phyloP scores from a whole-genome alignment of 2,888 invertebrate genomes.

The Odontocolon sp. region DNA sequence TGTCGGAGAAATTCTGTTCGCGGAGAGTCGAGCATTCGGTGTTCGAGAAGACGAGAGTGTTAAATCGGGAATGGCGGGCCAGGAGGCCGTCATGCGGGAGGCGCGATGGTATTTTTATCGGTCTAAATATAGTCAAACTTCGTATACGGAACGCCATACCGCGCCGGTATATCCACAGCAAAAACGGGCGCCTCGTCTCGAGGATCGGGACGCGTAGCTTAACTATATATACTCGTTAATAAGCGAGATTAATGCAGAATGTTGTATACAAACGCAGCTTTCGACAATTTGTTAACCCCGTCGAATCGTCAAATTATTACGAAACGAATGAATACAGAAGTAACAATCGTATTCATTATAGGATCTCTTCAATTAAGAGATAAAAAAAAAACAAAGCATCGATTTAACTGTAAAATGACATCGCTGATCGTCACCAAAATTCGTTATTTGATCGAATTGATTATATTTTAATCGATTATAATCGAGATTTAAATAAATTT shows the following conservation, averaged over 20 bases:
- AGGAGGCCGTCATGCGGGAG: constrained; percentile 80
- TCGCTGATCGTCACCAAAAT: too few species aligned
- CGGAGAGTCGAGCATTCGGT: constrained; percentile 13
- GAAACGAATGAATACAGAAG: too few species aligned
- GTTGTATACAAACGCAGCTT: too few species aligned
- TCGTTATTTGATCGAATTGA: too few species aligned
- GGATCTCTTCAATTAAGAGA: too few species aligned
- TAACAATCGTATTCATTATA: too few species aligned
- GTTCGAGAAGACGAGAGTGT: constrained; percentile 51
- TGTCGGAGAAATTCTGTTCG: background rate
- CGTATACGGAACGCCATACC: constrained; percentile 76
- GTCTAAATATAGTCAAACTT: constrained; percentile 79
- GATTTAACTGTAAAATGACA: too few species aligned
- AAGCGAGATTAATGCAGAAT: constrained; percentile 19
- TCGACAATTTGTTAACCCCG: too few species aligned
- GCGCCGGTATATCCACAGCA: constrained; percentile 53
- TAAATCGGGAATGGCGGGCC: constrained; percentile 79
- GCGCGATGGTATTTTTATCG: constrained; percentile 80
- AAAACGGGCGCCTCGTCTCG: constrained; percentile 32
- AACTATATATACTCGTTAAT: constrained; percentile 41
- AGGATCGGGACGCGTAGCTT: constrained; percentile 26
- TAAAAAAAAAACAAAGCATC: too few species aligned
- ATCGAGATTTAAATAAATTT: too few species aligned
- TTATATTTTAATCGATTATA: too few species aligned
- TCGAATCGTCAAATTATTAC: too few species aligned